Evolutionary conservation across 2,888 invertebrate genomes (phyloP), one percentile per base, ranked within the genome.

Genomic region (Dasysyrphus albostriatus): DNA sequence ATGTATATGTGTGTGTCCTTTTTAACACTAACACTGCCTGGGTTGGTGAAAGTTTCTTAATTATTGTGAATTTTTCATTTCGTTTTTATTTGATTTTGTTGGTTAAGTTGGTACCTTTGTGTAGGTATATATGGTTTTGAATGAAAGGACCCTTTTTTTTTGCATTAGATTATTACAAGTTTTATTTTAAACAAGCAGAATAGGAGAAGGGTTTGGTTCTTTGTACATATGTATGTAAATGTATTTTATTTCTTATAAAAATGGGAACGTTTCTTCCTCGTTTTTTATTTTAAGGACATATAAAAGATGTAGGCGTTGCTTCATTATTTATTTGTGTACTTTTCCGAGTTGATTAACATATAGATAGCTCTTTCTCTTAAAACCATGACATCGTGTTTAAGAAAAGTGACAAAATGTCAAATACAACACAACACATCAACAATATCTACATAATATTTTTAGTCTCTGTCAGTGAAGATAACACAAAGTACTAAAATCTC

Each of bases 1-100:
- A 10, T 63, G 44, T 63, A 10, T 63, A 3, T 78, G 32, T 65
- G 78, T 75, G 19, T 70, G 78, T 75, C 58, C 78, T 70, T 72
- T 79, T 59, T 70, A 75, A 75, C 42, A 70, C 34, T 59, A 39
- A 5, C 32, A 1, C 59, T 58, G 9, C 5, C n/a, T 1, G 19
- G 59, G 63, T 42, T 54, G 49, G 10, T 69, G 76, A 54, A 83
- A 80, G 61, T 88, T 83, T 83, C 76, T 80, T 83, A 83, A 88
- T 88, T 83, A 83, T 80, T 83, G 67, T 83, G 69, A 76, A 61
- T 63, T 80, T 88, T 80, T 76, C 61, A 73, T 69, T 51, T 70
- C 29, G 24, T n/a, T 39, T 42, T 47, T 34, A 14, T 37, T 51
- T 59, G 29, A 59, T 44, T 67, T 74, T 75, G 39, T 29, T 37